Evolutionary conservation across 2,797 vertebrate genomes (phyloP), one percentile per base, ranked within the genome.

Genomic region (Dermochelys coriacea): DNA sequence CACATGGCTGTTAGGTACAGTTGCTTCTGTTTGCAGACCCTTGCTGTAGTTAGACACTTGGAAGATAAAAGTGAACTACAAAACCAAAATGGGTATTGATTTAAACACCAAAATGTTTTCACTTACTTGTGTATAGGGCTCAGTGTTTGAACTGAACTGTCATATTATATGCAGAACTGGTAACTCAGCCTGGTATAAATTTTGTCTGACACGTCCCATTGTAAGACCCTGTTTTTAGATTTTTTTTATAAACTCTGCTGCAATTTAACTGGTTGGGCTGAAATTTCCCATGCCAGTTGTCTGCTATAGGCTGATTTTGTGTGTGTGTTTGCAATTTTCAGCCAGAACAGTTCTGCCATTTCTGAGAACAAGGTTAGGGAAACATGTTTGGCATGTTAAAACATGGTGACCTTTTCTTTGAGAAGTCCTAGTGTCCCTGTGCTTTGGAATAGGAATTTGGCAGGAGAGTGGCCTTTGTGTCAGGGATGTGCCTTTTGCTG

Each of bases 11-110:
- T 74, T 16, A 86, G 59, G 52, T 80, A 49, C 85, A 85, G 14
- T 82, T 77, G 77, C 83, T 86, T 94, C 87, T 90, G 79, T 85
- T 86, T 96, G 61, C 52, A 74, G 19, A 50, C 34, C 87, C 37
- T n/a, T 2, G 34, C 85, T 85, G 5, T 1, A 50, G 61, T 79
- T 81, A 91, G 81, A 21, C 49, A 81, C 31, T 83, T 93, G 8
- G 14, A 87, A 96, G 61, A 23, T 75, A 37, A 86, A 93, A 87
- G 25, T 85, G 8, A 90, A 54, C 9, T 74, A 34, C 71, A 93
- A 83, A n/a, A 31, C 6, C 50, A 80, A 52, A 90, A 51, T n/a
- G 2, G 54, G 18, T 84, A 74, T 74, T 84, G 71, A 94, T 93
- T 93, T 83, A 59, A 88, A 64, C 81, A 89, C 85, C 47, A 81